These are phyloP conservation scores for Orchesellides sinensis DNA, from an alignment of 2,888 invertebrate genomes.

Conservation along the genomic window DNA sequence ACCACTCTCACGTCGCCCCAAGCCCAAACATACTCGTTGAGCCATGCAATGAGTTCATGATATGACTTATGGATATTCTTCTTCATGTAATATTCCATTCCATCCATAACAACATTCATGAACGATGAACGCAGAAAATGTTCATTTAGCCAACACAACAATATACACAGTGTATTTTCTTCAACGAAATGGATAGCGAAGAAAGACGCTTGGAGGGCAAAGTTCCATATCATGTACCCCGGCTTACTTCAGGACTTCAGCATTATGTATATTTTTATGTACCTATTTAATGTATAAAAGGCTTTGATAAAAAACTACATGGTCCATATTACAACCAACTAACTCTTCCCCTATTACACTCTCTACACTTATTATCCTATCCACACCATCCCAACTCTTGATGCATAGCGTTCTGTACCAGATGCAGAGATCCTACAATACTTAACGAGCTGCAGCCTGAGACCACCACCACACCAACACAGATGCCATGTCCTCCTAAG, in stretches of 20 bases:
- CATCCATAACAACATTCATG: too few species aligned
- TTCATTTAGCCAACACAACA: too few species aligned
- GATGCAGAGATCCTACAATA: background rate
- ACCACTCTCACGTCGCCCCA: slow-evolving; percentile 25
- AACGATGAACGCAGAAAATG: too few species aligned
- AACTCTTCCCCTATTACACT: too few species aligned
- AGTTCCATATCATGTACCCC: slow-evolving; percentile 51
- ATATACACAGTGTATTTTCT: background rate
- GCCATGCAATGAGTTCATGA: slow-evolving; percentile 12
- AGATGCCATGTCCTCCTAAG: slow-evolving; percentile 30
- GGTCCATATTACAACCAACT: background rate
- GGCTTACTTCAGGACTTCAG: background rate
- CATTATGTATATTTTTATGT: slow-evolving; percentile 17
- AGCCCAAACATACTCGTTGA: background rate
- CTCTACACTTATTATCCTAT: too few species aligned
- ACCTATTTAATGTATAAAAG: background rate
- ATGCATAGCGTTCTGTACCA: background rate
- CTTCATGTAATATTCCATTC: background rate
- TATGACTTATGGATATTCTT: background rate
- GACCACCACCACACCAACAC: slow-evolving; percentile 22
- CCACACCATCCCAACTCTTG: too few species aligned
- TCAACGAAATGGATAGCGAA: slow-evolving; percentile 36
- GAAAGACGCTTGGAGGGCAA: slow-evolving; percentile 68
- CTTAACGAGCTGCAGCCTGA: slow-evolving; percentile 15
- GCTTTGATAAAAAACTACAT: background rate